Evolutionary conservation across 2,113 vertebrate genomes (phyloP).

Genomic region (Cromileptes altivelis): DNA sequence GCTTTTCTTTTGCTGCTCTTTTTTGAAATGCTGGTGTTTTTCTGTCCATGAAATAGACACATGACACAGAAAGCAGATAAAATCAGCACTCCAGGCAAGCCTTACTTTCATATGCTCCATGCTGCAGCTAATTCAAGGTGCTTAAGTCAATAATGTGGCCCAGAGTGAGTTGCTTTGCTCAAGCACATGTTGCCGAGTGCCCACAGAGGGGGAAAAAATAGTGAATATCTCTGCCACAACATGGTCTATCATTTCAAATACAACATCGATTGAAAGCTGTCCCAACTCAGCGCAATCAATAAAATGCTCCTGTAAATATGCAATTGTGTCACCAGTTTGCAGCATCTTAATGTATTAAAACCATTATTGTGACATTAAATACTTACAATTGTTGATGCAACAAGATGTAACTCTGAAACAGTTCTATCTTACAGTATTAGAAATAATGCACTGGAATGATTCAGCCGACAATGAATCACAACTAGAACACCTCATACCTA

Average conservation of each 20-base stretch:
- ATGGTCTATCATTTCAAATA: constrained; percentile 23
- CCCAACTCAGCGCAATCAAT: constrained; percentile 13
- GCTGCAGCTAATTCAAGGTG: constrained; percentile 7
- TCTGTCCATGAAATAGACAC: background rate
- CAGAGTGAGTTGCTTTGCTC: constrained; percentile 17
- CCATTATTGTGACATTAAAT: constrained; percentile 5
- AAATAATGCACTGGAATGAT: background rate
- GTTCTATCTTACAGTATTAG: background rate
- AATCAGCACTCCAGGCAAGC: background rate
- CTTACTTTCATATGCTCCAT: background rate
- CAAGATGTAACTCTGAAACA: background rate
- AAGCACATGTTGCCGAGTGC: background rate
- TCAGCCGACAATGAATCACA: background rate
- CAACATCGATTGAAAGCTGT: constrained; percentile 1
- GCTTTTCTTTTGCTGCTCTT: too few relatives aligned
- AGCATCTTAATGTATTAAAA: constrained; percentile 1
- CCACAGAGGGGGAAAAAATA: background rate
- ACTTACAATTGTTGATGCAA: background rate
- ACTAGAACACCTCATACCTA: too few relatives aligned
- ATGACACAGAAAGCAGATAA: background rate
- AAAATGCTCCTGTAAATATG: constrained; percentile 20
- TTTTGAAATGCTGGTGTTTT: background rate
- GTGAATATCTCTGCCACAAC: background rate
- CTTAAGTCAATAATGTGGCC: constrained; percentile 31
- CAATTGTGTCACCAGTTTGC: background rate